phyloP scores from a whole-genome alignment of 2,113 vertebrate species.

The Elanus axillaris region DNA sequence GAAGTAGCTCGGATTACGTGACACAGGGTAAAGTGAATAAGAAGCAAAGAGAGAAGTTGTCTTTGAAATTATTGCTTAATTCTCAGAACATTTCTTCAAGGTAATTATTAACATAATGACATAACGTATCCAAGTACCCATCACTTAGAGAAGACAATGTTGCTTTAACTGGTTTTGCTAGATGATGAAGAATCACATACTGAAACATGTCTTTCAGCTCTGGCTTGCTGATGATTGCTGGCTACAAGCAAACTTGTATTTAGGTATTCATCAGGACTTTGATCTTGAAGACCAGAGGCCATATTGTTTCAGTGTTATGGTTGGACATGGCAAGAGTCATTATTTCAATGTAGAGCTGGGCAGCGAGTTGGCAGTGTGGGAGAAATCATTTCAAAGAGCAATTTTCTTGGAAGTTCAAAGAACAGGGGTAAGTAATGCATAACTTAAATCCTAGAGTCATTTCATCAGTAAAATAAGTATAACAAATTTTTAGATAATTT shows the following conservation, averaged over 20 bases:
- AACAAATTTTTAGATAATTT: not conserved
- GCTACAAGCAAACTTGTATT: slow-evolving; percentile 84
- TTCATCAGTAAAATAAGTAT: not conserved
- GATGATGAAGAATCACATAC: slow-evolving; percentile 32
- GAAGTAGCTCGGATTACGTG: not conserved
- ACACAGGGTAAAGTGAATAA: not conserved
- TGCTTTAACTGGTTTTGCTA: not conserved
- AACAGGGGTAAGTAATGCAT: slow-evolving; percentile 78
- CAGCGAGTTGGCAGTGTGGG: slow-evolving; percentile 85
- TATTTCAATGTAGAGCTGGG: slow-evolving; percentile 87
- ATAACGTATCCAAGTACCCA: not conserved
- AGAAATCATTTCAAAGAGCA: slow-evolving; percentile 90
- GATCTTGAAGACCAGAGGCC: slow-evolving; percentile 81
- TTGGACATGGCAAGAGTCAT: slow-evolving; percentile 84
- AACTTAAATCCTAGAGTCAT: not conserved
- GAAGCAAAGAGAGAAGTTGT: not conserved
- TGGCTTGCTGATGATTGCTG: slow-evolving; percentile 88
- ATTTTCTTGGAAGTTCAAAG: slow-evolving; percentile 91
- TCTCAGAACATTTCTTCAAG: not conserved
- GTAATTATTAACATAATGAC: not conserved
- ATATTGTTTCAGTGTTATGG: slow-evolving; percentile 87
- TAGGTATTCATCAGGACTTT: slow-evolving; percentile 83
- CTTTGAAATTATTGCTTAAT: not conserved
- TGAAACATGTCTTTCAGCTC: slow-evolving; percentile 76
- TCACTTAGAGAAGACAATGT: not conserved